Evolutionary conservation across 2,113 vertebrate genomes (phyloP), one percentile per base, ranked within the genome.

Genomic region (Pandion haliaetus): DNA sequence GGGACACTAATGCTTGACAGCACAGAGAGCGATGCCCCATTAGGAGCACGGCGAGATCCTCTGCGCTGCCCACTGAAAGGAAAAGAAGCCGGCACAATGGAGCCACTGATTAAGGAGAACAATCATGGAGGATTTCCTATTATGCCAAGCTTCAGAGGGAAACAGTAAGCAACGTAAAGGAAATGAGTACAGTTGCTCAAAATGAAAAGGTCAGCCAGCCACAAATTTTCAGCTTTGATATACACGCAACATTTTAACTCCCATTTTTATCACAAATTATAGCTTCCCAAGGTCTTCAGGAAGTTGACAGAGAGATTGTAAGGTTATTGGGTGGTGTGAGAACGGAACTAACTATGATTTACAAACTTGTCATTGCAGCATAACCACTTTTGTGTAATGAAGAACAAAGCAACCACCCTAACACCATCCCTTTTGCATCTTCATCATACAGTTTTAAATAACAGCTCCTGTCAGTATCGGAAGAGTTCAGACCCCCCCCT

Each of bases 91-190:
- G 25, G 89, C 95, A 97, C 94, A 95, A 47, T 70, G 91, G 91
- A 97, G 94, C 94, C 95, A 42, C 45, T 93, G 91, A 96, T 95
- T 85, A 91, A 40, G 86, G 57, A 88, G 82, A 97, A 96, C 95
- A 96, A 94, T 94, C 87, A 79, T 73, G 82, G 93, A 97, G 93
- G 89, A 95, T 96, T 97, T 97, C 97, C 96, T 97, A 42, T 95
- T 50, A 8, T 93, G 94, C 91, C 28, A 15, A 69, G 82, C 78
- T 94, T 31, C 80, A 62, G 82, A 90, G 93, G 93, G 92, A 97
- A 96, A 78, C 82, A n/a, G 91, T 70, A 50, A 95, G 94, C 90
- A 55, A 78, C 32, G 82, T 86, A 95, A 88, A 92, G 96, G 94
- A 97, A 96, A 94, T 97, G 93, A 96, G 92, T 94, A 91, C 87